Evolutionary conservation across 2,113 vertebrate genomes (phyloP), one percentile per base, ranked within the genome.

Genomic region (Paratilapia polleni): DNA sequence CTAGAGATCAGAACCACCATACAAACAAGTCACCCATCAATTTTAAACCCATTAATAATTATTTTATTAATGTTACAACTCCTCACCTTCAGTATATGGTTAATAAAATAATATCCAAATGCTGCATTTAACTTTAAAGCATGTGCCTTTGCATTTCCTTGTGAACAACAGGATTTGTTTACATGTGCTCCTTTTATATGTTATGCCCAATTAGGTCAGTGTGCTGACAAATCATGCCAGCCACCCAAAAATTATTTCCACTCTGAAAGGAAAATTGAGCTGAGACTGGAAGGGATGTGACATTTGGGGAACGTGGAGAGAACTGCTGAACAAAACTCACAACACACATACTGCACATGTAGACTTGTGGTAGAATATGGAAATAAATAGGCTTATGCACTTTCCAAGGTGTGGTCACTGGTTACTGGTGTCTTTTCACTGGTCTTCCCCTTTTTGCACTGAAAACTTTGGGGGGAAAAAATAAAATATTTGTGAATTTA

Each of bases 381-480:
- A 81, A 90, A 87, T 77, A 85, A 79, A 86, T 31, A 59, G 24
- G 76, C 68, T 47, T 36, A 57, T 80, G 76, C 28, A 41, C 64
- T 89, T 85, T 90, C 76, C 83, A 85, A 91, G 77, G 82, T 86
- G 82, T 81, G 81, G 80, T 73, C 63, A 77, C 58, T 5, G 20
- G 36, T 58, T 31, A 14, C 47, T 15, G 24, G 56, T 47, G 47
- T 78, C 52, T 75, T 38, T 59, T 59, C 20, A 49, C 52, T 78
- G 63, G 57, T 38, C 64, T 54, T 49, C n/a, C 12, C 60, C 77
- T 58, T 57, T 73, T 70, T 73, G 19, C 31, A 73, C 19, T 73
- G 26, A 54, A 31, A 73, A 52, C 5, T 36, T 36, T 36, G 36
- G 36, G 36, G 36, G 36, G 6, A 14, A 47, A 13, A 54, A 56